These are phyloP conservation scores for Cremastinae sp. DNA, from an alignment of 2,888 invertebrate genomes.

Conservation along the genomic window DNA sequence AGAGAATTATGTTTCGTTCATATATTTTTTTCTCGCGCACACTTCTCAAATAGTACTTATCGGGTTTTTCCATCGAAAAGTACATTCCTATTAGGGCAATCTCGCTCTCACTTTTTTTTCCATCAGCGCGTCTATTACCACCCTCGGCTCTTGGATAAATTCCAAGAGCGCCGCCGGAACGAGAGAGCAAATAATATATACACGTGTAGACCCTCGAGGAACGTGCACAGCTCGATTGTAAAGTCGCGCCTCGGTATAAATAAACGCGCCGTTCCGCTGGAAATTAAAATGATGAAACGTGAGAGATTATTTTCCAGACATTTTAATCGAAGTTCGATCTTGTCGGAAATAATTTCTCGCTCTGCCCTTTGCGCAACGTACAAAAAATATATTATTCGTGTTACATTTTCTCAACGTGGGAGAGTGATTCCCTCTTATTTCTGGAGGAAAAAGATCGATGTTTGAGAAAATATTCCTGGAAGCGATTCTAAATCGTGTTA, in stretches of 20 bases:
- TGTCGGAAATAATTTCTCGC: background rate
- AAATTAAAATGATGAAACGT: background rate
- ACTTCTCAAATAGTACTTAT: constrained; percentile 34
- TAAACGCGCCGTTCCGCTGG: constrained; percentile 15
- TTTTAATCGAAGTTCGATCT: background rate
- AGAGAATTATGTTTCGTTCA: background rate
- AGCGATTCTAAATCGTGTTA: no score
- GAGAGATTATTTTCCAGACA: background rate
- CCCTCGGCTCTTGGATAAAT: constrained; percentile 47
- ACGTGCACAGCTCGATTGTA: constrained; percentile 8
- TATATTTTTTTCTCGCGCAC: constrained; percentile 13
- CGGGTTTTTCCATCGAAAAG: constrained; percentile 37
- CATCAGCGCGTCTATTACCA: constrained; percentile 19
- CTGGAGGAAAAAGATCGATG: no score
- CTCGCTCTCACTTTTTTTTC: constrained; percentile 37
- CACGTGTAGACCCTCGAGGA: constrained; percentile 12
- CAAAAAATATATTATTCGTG: no score
- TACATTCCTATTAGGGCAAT: constrained; percentile 35
- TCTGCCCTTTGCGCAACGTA: no score
- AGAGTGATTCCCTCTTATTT: no score
- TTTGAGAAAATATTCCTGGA: constrained; percentile 5
- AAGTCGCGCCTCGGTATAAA: constrained; percentile 14
- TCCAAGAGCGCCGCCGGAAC: constrained; percentile 33
- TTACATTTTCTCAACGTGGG: no score
- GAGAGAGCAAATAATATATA: constrained; percentile 5